Conservation (phyloP, 1,140 invertebrate genomes). For the Homarus americanus region DNA sequence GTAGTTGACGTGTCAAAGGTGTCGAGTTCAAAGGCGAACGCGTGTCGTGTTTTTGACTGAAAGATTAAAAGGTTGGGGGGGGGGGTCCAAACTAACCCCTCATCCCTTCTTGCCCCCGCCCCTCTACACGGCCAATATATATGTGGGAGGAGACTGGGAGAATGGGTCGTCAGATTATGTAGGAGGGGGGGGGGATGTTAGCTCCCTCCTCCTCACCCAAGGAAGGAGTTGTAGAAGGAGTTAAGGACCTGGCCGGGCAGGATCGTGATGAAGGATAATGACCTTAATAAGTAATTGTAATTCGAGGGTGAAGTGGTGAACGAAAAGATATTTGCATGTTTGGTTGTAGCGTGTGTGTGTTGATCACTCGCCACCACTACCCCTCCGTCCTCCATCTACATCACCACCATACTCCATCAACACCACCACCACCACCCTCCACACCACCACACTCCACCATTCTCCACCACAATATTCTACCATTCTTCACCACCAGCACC, state of each 20-base stretch:
- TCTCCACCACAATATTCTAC: too few relatives aligned
- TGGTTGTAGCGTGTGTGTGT: background rate
- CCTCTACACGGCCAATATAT: too few relatives aligned
- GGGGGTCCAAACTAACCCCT: too few relatives aligned
- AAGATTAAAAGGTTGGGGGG: background rate
- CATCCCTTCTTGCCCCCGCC: too few relatives aligned
- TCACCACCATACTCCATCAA: background rate
- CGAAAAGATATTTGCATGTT: background rate
- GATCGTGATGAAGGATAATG: background rate
- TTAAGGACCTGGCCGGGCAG: background rate
- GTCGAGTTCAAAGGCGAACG: background rate
- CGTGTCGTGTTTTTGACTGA: background rate
- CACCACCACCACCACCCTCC: background rate
- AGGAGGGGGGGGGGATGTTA: too few relatives aligned
- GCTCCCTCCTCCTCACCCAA: too few relatives aligned
- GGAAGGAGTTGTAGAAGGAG: too few relatives aligned
- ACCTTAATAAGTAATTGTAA: background rate
- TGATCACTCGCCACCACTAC: background rate
- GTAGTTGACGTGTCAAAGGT: background rate
- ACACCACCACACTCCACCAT: background rate
- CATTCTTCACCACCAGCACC: too few relatives aligned
- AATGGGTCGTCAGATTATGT: too few relatives aligned
- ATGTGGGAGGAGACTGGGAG: too few relatives aligned
- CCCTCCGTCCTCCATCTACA: background rate
- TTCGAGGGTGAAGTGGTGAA: slow-evolving; percentile 2